Conservation (phyloP, 2,113 vertebrate species). For the Planiliza haematocheilus region DNA sequence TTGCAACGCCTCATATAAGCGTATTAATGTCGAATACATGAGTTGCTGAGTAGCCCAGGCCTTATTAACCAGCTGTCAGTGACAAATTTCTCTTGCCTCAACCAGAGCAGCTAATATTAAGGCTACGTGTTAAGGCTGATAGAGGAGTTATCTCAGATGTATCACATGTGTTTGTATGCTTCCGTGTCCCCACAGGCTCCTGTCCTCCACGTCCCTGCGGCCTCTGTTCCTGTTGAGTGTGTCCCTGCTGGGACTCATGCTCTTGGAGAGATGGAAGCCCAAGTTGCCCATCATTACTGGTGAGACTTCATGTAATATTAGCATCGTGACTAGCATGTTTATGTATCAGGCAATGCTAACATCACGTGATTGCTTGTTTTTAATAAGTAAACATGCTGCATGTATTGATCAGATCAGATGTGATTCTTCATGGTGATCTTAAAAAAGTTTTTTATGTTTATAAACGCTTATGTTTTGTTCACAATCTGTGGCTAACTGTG, state of each 20-base stretch:
- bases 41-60: conserved; percentile 39
- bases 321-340: too few species aligned
- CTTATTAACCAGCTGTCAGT: conserved; percentile 47
- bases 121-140: neutral
- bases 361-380: neutral
- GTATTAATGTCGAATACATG: conserved; percentile 3
- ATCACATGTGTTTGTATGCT: neutral
- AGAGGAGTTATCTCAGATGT: neutral
- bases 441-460: too few species aligned
- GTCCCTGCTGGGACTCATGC: conserved; percentile 88
- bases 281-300: conserved; percentile 86
- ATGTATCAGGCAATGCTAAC: too few species aligned
- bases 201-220: conserved; percentile 92
- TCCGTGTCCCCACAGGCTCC: conserved; percentile 83
- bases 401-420: neutral
- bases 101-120: too few species aligned
- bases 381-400: accelerated
- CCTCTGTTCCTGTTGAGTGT: conserved; percentile 92
- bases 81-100: conserved; percentile 8
- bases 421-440: neutral
- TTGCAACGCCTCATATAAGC: conserved; percentile 1
- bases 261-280: conserved; percentile 94
- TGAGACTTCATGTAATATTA: too few species aligned
- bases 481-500: conserved; percentile 16
- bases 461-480: too few species aligned